Percentiles rank a stretch among this genome's conserved stretches.
These are phyloP conservation scores for Ageneiosus marmoratus DNA, from an alignment of 2,113 vertebrate genomes.

Conservation along the genomic window DNA sequence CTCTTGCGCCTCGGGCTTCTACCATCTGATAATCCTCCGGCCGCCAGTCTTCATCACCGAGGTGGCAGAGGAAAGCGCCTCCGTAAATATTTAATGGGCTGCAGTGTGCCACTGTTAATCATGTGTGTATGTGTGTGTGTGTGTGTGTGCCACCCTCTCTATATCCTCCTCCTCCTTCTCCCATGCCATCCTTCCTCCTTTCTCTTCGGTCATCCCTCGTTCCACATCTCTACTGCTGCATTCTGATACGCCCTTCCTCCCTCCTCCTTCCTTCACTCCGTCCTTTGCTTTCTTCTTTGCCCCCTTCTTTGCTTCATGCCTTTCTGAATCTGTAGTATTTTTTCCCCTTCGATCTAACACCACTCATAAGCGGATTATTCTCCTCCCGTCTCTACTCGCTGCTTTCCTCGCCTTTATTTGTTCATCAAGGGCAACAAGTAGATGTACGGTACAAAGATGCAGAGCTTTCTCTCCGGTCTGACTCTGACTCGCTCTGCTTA, in stretches of 20 bases:
- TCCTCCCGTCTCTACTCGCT: constrained; percentile 58
- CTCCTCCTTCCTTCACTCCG: constrained; percentile 33
- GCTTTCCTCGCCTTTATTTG: constrained; percentile 63
- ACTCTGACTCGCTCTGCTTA: constrained; percentile 55
- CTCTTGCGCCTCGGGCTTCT: constrained; percentile 60
- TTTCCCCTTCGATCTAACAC: constrained; percentile 1
- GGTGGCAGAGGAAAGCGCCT: constrained; percentile 69
- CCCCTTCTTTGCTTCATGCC: constrained; percentile 49
- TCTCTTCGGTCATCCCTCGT: background rate
- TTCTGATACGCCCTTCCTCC: constrained; percentile 42
- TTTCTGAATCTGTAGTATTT: background rate
- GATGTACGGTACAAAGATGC: constrained; percentile 62
- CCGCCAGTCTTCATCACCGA: constrained; percentile 70
- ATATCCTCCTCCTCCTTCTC: background rate
- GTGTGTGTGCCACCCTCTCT: constrained; percentile 52
- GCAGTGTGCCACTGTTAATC: constrained; percentile 71
- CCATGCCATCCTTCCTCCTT: background rate
- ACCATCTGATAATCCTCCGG: constrained; percentile 68
- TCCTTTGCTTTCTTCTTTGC: constrained; percentile 32
- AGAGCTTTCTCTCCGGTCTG: constrained; percentile 15
- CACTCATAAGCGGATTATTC: constrained; percentile 60
- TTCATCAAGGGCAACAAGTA: constrained; percentile 68
- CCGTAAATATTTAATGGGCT: constrained; percentile 80
- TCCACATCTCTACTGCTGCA: constrained; percentile 14
- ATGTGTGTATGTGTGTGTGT: constrained; percentile 61